Evolutionary conservation across 2,888 invertebrate species (phyloP).

Genomic region (Cepaea hortensis): DNA sequence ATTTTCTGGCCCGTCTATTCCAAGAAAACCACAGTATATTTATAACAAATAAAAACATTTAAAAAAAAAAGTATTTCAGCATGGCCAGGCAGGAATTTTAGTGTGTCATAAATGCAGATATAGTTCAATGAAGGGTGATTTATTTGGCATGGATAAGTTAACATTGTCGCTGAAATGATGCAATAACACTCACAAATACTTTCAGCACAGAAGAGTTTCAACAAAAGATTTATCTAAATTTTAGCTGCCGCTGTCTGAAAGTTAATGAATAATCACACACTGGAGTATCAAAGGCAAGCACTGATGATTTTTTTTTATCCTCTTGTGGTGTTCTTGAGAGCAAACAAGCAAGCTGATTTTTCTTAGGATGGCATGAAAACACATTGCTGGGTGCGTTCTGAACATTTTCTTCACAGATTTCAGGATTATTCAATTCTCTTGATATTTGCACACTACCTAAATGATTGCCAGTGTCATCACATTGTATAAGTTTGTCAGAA

Average conservation of each 20-base stretch:
- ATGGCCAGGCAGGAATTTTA: no score
- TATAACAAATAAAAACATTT: no score
- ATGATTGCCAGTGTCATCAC: neutral
- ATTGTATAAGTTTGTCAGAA: neutral
- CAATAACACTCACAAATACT: no score
- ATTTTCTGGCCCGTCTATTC: no score
- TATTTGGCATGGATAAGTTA: no score
- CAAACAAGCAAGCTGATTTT: neutral
- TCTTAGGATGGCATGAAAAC: neutral
- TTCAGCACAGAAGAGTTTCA: no score
- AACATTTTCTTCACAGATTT: neutral
- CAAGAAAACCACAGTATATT: no score
- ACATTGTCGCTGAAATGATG: no score
- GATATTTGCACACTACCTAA: no score
- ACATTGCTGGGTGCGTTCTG: neutral
- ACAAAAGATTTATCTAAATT: neutral
- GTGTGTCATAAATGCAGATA: no score
- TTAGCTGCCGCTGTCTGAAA: conserved; percentile 31
- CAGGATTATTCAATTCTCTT: neutral
- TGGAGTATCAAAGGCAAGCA: conserved; percentile 28
- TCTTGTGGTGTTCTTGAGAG: neutral
- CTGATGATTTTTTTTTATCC: neutral
- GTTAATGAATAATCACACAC: conserved; percentile 41
- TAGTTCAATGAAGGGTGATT: no score
- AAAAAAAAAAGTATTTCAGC: no score